phyloP scores from a whole-genome alignment of 2,888 invertebrate species.

The Diploptera punctata region DNA sequence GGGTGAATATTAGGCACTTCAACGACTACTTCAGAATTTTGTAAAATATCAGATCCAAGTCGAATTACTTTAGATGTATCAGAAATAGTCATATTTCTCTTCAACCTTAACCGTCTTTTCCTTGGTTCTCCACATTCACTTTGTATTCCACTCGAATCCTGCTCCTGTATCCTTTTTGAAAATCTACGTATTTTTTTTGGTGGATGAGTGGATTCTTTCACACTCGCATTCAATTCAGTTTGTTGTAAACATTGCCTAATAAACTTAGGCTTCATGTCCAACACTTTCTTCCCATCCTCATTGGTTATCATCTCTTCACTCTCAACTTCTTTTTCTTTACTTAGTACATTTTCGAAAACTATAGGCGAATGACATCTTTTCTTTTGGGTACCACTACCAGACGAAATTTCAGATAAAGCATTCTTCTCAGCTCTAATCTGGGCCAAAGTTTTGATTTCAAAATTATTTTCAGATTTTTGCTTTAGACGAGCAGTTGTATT shows the following conservation, averaged over 20 bases:
- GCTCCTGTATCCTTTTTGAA: background rate
- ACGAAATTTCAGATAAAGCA: background rate
- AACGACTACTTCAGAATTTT: constrained; percentile 5
- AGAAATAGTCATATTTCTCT: background rate
- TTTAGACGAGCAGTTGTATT: background rate
- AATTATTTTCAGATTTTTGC: background rate
- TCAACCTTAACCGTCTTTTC: background rate
- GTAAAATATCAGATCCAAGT: background rate
- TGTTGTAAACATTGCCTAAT: background rate
- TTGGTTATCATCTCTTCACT: background rate
- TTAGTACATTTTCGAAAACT: constrained; percentile 22
- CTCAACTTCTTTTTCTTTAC: background rate
- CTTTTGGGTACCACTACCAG: background rate
- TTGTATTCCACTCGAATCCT: constrained; percentile 35
- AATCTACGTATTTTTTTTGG: constrained; percentile 4
- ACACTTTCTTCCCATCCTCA: background rate
- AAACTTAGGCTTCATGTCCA: background rate
- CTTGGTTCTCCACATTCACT: background rate
- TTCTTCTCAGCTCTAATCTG: constrained; percentile 46
- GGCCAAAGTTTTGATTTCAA: constrained; percentile 46
- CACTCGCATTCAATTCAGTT: background rate
- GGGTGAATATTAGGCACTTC: background rate
- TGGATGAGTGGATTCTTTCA: background rate
- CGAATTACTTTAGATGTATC: background rate
- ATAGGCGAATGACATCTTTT: constrained; percentile 32